These are phyloP conservation scores for Lepidurus arcticus DNA, from an alignment of 1,140 invertebrate species.

Conservation along the genomic window DNA sequence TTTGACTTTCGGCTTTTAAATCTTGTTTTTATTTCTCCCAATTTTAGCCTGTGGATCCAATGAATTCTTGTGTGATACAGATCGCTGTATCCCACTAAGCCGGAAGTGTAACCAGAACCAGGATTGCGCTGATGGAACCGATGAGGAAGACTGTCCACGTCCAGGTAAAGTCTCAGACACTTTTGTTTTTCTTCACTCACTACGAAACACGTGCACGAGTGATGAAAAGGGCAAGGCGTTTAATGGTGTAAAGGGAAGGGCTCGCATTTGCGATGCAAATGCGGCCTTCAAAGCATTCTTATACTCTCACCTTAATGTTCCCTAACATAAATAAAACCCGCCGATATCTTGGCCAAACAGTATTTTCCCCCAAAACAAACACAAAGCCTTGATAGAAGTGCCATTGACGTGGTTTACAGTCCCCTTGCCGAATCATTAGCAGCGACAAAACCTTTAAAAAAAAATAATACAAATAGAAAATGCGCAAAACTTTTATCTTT, in stretches of 20 bases:
- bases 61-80: constrained; percentile 41
- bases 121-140: constrained; percentile 64
- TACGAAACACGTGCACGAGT: background rate
- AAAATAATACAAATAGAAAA: background rate
- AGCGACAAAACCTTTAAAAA: background rate
- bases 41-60: constrained; percentile 28
- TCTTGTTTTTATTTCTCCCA: constrained; percentile 7
- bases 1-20: background rate
- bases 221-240: background rate
- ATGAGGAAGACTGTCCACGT: constrained; percentile 58
- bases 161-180: background rate
- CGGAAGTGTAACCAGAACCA: constrained; percentile 51
- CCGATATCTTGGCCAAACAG: background rate
- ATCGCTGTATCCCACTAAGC: constrained; percentile 43
- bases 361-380: background rate
- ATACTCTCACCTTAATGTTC: background rate
- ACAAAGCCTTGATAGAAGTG: background rate
- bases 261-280: constrained; percentile 23
- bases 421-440: background rate
- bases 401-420: background rate
- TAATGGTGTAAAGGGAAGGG: background rate
- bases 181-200: background rate
- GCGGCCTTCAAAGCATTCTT: background rate
- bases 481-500: background rate
- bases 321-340: background rate